Evolutionary conservation across 2,113 vertebrate genomes (phyloP).

Genomic region (Pluvialis apricaria): DNA sequence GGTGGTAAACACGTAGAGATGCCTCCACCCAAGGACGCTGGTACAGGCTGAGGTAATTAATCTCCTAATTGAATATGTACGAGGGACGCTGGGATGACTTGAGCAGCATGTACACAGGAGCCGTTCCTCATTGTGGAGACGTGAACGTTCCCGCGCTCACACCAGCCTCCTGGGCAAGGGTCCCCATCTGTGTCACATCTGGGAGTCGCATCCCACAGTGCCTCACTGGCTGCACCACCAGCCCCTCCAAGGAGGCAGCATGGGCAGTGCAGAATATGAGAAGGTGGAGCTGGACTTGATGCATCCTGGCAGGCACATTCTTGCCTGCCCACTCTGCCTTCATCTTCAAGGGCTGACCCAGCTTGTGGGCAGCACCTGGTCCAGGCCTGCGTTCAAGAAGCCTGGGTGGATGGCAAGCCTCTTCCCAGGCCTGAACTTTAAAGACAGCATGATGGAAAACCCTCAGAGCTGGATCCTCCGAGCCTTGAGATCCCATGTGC

Average conservation of each 20-base stretch:
- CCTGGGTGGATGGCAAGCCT: not conserved
- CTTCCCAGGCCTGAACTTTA: not conserved
- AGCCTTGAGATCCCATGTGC: not conserved
- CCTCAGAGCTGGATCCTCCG: not conserved
- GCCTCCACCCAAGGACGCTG: not conserved
- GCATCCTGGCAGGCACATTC: not conserved
- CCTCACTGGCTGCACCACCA: not conserved
- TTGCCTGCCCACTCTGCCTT: not conserved
- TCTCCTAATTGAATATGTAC: not conserved
- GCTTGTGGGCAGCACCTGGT: not conserved
- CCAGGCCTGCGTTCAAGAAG: not conserved
- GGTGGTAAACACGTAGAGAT: not conserved
- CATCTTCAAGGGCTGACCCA: not conserved
- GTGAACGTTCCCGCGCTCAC: accelerated
- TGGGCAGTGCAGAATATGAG: not conserved
- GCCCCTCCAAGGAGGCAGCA: not conserved
- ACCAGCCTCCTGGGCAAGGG: not conserved
- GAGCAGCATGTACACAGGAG: not conserved
- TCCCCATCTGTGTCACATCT: not conserved
- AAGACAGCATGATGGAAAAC: not conserved
- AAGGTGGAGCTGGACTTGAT: not conserved
- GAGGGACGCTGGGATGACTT: not conserved
- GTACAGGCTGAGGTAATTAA: not conserved
- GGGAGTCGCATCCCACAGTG: not conserved
- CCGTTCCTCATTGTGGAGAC: not conserved